Evolutionary conservation across 2,888 invertebrate genomes (phyloP), one percentile per base, ranked within the genome.

Genomic region (Conops quadrifasciatus): DNA sequence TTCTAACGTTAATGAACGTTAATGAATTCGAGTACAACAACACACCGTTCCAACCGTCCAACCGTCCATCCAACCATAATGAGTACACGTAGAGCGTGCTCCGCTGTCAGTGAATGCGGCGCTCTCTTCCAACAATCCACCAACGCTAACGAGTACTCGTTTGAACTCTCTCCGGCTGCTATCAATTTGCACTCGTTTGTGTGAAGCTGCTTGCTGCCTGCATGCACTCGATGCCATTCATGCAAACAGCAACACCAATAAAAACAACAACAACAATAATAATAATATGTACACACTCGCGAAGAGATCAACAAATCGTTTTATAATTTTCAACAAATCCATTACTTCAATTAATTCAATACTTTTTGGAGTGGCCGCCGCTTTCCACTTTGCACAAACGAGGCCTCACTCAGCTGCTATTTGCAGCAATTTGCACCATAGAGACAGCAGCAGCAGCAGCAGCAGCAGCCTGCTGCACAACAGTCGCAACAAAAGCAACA

Each of bases 261-360:
- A n/a, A 15, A n/a, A 11, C 15, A 49, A n/a, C 3, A 49, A 49
- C 3, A 49, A n/a, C 11, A n/a, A 11, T 49, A 49, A 16, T 19
- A 19, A 49, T 15, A 49, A 3, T 49, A 49, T 13, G 19, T n/a
- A 15, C 2, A 49, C n/a, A 49, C 15, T 19, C 15, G 19, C 11
- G 49, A 15, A 49, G 19, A 19, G n/a, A 74, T 19, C 53, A 53
- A 77, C 76, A 77, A 77, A 77, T 77, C 74, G 76, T 75, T 77
- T 77, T 77, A 75, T 77, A 77, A 77, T 77, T 77, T 76, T 70
- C 68, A 56, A 69, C 72, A 72, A 76, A 77, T 77, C 49, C 49
- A 49, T 49, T 36, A 36, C 9, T 36, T 36, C 36, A 36, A 36
- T 36, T 36, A 36, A 36, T 36, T 36, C 36, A 9, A 36, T 36